phyloP scores from a whole-genome alignment of 2,888 invertebrate species.

The Cheilosia pagana region DNA sequence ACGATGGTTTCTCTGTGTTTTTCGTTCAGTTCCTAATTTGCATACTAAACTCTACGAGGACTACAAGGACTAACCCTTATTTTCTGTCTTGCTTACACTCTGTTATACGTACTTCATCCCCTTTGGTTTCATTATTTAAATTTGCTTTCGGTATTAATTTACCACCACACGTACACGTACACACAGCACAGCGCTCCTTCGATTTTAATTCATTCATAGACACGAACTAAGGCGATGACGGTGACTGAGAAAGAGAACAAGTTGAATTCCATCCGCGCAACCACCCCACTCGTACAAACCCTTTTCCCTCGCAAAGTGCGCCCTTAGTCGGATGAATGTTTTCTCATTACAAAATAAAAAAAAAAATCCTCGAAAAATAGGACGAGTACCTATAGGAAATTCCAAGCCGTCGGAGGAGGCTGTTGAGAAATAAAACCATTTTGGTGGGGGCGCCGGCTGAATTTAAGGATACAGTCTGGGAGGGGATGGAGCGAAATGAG shows the following conservation, averaged over 20 bases:
- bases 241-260: constrained; percentile 54
- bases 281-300: constrained; percentile 36
- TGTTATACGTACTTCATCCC: constrained; percentile 62
- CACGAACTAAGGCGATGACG: constrained; percentile 68
- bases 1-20: constrained; percentile 42
- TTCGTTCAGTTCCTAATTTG: constrained; percentile 63
- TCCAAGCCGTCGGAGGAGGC: constrained; percentile 54
- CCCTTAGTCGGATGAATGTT: constrained; percentile 62
- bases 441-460: constrained; percentile 26
- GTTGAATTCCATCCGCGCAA: constrained; percentile 39
- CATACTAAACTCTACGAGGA: constrained; percentile 70
- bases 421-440: constrained; percentile 37
- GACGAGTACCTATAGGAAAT: constrained; percentile 19
- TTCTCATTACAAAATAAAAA: constrained; percentile 69
- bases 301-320: constrained; percentile 53
- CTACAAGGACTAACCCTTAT: constrained; percentile 63
- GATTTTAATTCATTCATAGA: constrained; percentile 75
- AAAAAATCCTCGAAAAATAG: constrained; percentile 18
- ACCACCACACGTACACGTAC: constrained; percentile 72
- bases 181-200: constrained; percentile 37
- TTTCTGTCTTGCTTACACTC: constrained; percentile 65
- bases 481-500: constrained; percentile 10
- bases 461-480: constrained; percentile 28
- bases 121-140: constrained; percentile 73
- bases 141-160: constrained; percentile 73